Evolutionary conservation across 2,113 vertebrate species (phyloP), one percentile per base, ranked within the genome.

Genomic region (Oncorhynchus tshawytscha): DNA sequence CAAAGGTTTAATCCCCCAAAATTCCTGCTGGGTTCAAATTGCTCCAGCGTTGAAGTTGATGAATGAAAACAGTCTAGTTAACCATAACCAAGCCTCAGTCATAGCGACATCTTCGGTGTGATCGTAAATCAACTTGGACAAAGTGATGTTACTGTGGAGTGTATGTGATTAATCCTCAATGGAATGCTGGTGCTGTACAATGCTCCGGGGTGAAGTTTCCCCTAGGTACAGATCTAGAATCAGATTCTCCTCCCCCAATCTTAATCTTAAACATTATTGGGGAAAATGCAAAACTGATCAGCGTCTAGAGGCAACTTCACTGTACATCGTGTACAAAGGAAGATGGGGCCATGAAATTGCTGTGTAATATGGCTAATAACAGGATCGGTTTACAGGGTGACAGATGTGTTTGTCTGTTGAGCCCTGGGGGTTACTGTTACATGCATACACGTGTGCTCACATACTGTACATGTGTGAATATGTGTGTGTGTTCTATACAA

Each of bases 11-110:
- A 85, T 73, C 70, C 18, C 70, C n/a, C 7, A 18, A 24, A 73
- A 80, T 75, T 73, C 72, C 31, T 70, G 20, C 73, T 48, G 71
- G 78, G 77, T 85, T 78, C 86, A 70, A 51, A 77, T 65, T 84
- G 77, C 76, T 76, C 1, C 0, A 13, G 77, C 84, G 31, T 9
- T 59, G 59, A 77, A 78, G 73, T 70, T 74, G 31, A 71, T 75
- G 67, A 70, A 83, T 72, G 67, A 57, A 24, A 70, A 62, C 16
- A 31, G 25, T 69, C 11, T 39, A 39, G 51, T 70, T 74, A 67
- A 22, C 13, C 65, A 39, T 77, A 70, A 22, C 16, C 0, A 15
- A 5, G 31, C 48, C 27, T 73, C 16, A 54, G 51, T 54, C 2
- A 34, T 67, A 81, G 67, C 45, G 57, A 72, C 45, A 31, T 77